These are phyloP conservation scores for Crypturellus tataupa DNA, from an alignment of 2,797 vertebrate genomes.

Conservation along the genomic window DNA sequence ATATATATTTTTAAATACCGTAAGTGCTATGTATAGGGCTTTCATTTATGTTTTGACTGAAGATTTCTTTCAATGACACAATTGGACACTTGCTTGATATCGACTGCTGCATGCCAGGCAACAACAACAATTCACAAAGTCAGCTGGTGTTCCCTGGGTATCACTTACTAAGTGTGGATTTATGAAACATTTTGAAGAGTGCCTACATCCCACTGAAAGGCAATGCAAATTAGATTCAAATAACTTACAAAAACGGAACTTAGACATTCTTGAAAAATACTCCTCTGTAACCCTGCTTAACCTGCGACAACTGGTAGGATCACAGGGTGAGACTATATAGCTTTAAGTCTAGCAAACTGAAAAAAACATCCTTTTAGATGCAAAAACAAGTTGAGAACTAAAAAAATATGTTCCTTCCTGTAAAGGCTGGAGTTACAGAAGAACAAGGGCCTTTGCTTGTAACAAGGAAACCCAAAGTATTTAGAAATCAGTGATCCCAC, in stretches of 20 bases:
- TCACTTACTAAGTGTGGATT: background rate
- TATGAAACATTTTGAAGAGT: background rate
- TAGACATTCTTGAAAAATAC: background rate
- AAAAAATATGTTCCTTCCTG: background rate
- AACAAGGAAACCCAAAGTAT: background rate
- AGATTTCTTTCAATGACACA: background rate
- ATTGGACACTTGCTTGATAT: background rate
- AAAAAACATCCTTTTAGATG: background rate
- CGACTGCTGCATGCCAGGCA: background rate
- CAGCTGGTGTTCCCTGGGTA: background rate
- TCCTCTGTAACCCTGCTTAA: background rate
- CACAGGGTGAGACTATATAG: background rate
- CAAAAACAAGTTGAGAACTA: background rate
- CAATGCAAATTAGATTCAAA: background rate
- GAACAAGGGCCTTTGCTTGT: background rate
- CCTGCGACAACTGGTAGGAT: background rate
- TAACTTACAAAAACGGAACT: background rate
- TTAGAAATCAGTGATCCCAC: background rate
- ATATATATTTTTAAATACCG: background rate
- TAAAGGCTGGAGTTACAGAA: background rate
- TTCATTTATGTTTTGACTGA: background rate
- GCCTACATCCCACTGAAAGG: background rate
- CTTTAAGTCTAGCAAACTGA: background rate
- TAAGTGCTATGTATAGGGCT: background rate
- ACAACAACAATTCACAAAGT: background rate